Evolutionary conservation across 64 coral and sea anemone genomes (phyloP), one percentile per base, ranked within the genome.

Genomic region (Actinia equina): DNA sequence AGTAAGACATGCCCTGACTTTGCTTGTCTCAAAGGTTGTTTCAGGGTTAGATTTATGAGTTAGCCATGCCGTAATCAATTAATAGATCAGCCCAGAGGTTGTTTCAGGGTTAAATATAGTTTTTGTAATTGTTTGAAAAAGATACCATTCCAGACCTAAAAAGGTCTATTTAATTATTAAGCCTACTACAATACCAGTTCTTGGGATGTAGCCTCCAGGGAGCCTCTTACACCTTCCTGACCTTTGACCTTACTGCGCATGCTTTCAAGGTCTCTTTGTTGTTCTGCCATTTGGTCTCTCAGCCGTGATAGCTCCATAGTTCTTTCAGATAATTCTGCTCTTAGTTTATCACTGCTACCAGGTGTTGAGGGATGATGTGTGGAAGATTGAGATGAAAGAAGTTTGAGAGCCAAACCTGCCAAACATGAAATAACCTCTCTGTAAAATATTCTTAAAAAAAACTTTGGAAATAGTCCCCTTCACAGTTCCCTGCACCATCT

Each of bases 261-360:
- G 64, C 44, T 82, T 26, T 88, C 91, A 30, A 95, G 77, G 64
- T 99, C 97, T n/a, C 52, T 55, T 41, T 99, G 93, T 26, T 99
- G 97, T 58, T 99, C 87, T 44, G 84, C 88, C 82, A 99, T 88
- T 83, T 99, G 97, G 69, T 99, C 88, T 53, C 88, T 88, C 17
- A 95, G 79, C 86, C 88, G 90, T 41, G 93, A 86, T 30, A 99
- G 77, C 52, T 99, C 97, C 49, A 58, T 93, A 43, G 91, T 95
- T 74, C 88, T 88, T 13, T 88, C 90, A 22, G 82, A 46, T 83
- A 99, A 82, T 61, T 99, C 91, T 80, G 41, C 71, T 86, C 89
- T 84, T 86, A 95, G 55, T 41, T 89, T 84, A 20, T 88, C 59
- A 85, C 45, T 86, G 22, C 52, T 71, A 63, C 45, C 80, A 51